Conservation (phyloP, 2,888 invertebrate species). For the Tinea trinotella region DNA sequence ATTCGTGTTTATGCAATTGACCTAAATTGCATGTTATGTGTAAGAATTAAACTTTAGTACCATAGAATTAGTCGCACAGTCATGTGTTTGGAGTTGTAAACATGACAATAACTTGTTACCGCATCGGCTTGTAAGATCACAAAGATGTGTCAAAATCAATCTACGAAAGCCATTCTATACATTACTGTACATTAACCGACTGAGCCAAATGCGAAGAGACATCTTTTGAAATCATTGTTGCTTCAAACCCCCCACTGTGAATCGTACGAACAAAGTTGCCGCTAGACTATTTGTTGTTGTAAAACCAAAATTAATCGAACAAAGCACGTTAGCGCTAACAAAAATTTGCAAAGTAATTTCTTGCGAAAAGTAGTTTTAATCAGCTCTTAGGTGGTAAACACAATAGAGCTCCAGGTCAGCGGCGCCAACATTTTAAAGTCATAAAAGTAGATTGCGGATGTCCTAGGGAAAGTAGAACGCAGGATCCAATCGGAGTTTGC, state of each 20-base stretch:
- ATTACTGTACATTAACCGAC: conserved; percentile 47
- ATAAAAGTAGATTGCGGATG: conserved; percentile 67
- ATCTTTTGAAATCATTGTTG: conserved; percentile 10
- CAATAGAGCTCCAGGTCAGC: conserved; percentile 41
- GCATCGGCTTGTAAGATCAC: conserved; percentile 26
- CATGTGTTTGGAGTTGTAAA: background rate
- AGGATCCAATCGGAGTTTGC: conserved; percentile 69
- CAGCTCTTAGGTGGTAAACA: conserved; percentile 29
- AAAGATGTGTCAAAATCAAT: conserved; percentile 62
- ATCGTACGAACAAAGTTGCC: conserved; percentile 3
- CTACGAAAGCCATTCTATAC: conserved; percentile 56
- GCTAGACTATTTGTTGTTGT: background rate
- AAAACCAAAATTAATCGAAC: background rate
- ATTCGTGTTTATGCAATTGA: too few species aligned
- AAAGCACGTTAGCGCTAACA: background rate
- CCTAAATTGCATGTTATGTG: too few species aligned
- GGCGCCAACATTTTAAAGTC: conserved; percentile 59
- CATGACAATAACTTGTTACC: background rate
- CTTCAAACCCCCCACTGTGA: conserved; percentile 10
- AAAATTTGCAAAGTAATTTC: background rate
- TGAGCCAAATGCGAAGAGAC: conserved; percentile 20
- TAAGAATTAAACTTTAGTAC: too few species aligned
- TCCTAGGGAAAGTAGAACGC: conserved; percentile 64
- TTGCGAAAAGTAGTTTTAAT: conserved; percentile 28
- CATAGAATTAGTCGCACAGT: background rate